Base-by-base conservation (phyloP, 2,113 vertebrate genomes). In the Pachyramphus minor region DNA sequence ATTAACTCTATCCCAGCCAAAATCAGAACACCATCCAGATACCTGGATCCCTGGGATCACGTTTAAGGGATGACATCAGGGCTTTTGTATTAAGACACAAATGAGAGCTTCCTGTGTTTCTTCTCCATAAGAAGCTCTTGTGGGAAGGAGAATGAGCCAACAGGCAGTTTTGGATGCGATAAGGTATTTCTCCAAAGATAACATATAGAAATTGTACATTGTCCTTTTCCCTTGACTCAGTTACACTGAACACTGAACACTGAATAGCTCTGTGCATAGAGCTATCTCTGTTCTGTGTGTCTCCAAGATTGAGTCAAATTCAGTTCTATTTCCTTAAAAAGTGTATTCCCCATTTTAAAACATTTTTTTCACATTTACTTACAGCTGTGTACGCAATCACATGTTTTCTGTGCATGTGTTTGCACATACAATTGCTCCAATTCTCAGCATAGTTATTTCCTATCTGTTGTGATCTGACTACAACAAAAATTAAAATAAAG, bases 401-500 rank as follows among this genome's bases (percentile, higher is more conserved):
- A 4, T 67, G 8, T 52, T 86, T 69, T 27, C 76, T 8, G 2
- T 67, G 58, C 14, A 1, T 42, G 42, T 92, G 90, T 84, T 89
- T 14, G 1, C 35, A 86, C 93, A 87, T 55, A 13, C 56, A 49
- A 35, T 22, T 2, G 3, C 64, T 81, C 88, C 35, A 27, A 78
- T 90, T 94, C 83, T 13, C 31, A 84, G 47, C 30, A 10, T 10
- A 69, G 73, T 74, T 89, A 75, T 94, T 94, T 90, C 64, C 76
- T 93, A 56, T 92, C 89, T 87, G 56, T 18, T 78, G 94, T 91
- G 89, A 89, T 93, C 88, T 82, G 86, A 94, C 93, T 90, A 82
- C 49, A 82, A 74, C 64, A 89, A 72, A 94, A 94, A 97, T 96
- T 96, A 97, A 96, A 96, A 97, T 96, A 89, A 95, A 95, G 92